Conservation (phyloP, 2,888 invertebrate species). For the Rotaria magnacalcarata region DNA sequence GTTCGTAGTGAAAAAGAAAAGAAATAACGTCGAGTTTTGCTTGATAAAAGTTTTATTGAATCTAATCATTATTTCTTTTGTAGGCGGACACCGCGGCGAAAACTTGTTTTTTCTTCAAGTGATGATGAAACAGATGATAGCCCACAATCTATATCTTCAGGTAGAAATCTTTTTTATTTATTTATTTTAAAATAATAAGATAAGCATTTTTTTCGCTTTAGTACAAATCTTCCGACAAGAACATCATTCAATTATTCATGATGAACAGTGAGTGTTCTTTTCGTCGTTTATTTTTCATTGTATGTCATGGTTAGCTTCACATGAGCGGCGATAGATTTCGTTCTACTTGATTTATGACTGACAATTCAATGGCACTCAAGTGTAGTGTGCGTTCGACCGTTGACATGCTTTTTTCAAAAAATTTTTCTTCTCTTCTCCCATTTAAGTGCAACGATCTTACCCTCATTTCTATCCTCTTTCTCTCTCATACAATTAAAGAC, state of each 20-base stretch:
- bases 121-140: conserved; percentile 31
- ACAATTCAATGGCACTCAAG: conserved; percentile 26
- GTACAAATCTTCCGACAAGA: background rate
- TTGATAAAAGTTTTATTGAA: too few relatives aligned
- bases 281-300: background rate
- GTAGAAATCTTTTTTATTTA: background rate
- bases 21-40: too few relatives aligned
- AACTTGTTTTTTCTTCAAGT: conserved; percentile 25
- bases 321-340: background rate
- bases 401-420: background rate
- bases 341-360: conserved; percentile 31
- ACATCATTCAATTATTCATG: background rate
- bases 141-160: background rate
- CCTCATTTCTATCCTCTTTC: background rate
- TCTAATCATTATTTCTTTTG: background rate
- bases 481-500: conserved; percentile 24
- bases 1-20: too few relatives aligned
- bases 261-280: conserved; percentile 21
- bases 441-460: conserved; percentile 22
- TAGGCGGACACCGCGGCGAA: conserved; percentile 23
- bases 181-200: background rate
- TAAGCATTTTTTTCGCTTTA: background rate
- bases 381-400: conserved; percentile 26
- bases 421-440: background rate
- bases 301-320: background rate